These are phyloP conservation scores for Epinotia brunnichana DNA, from an alignment of 2,888 invertebrate genomes.

Conservation along the genomic window DNA sequence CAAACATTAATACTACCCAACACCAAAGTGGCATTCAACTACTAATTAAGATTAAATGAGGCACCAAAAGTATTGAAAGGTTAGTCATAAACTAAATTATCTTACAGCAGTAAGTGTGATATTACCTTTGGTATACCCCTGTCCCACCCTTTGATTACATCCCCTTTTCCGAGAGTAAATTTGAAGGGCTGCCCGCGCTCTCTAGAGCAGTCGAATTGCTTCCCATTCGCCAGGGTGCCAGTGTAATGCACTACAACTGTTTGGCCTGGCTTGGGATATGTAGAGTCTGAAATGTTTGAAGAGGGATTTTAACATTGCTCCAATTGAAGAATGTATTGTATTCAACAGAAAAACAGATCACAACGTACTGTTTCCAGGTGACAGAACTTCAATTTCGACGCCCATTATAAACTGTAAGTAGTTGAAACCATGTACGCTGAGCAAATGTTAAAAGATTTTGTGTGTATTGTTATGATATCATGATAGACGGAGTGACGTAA, in stretches of 20 bases:
- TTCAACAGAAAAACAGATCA: conserved; percentile 11
- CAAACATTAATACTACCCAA: too few species aligned
- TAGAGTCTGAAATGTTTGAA: conserved; percentile 86
- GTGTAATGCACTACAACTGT: conserved; percentile 98
- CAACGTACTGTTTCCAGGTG: conserved; percentile 71
- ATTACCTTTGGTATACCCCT: conserved; percentile 94
- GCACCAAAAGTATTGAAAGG: too few species aligned
- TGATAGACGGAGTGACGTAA: background rate
- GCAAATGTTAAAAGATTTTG: background rate
- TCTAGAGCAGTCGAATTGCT: conserved; percentile 97
- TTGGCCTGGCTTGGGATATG: conserved; percentile 97
- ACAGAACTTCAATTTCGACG: conserved; percentile 73
- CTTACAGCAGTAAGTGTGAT: background rate
- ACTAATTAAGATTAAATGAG: too few species aligned
- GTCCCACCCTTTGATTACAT: conserved; percentile 99
- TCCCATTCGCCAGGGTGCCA: conserved; percentile 94
- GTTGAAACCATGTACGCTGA: background rate
- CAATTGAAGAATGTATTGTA: background rate
- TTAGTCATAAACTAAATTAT: background rate
- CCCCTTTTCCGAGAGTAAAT: conserved; percentile 96
- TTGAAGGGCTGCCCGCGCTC: conserved; percentile 97
- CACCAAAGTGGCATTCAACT: too few species aligned
- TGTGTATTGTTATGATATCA: conserved; percentile 2
- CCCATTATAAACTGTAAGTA: conserved; percentile 62
- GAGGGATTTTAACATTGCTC: background rate